Evolutionary conservation across 2,113 vertebrate species (phyloP), one percentile per base, ranked within the genome.

Genomic region (Pyrgilauda ruficollis): DNA sequence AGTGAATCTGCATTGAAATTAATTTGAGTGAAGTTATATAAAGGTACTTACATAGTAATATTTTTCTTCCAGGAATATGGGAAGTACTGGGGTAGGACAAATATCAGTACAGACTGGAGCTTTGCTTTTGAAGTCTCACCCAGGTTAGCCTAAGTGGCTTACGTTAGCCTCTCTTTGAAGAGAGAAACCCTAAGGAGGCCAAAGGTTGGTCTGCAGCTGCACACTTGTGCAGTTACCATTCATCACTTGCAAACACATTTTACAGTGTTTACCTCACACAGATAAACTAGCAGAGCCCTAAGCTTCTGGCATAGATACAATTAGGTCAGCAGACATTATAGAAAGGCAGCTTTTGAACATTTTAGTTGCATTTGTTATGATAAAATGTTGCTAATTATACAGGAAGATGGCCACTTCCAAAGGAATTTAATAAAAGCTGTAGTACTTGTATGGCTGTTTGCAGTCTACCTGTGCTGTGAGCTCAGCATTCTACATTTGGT

Each of bases 101-200:
- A 11, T 41, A 39, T 2, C 1, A 0, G 26, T 43, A 31, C 4
- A 39, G 61, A n/a, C 7, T 35, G 30, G 33, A 74, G 16, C 10
- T 49, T 84, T 67, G 13, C 20, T 62, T 81, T 75, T 56, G 11
- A 62, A n/a, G 15, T 50, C 14, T 66, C 13, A 55, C 11, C 11
- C 24, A 27, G 5, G 12, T 52, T 80, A 68, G 9, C 19, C 15
- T 52, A 52, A 56, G 27, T 30, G 9, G 15, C 13, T 83, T 66
- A 23, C 8, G 18, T 28, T 79, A 72, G 46, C 21, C 11, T 22
- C 10, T 11, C 39, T 86, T 66, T 43, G 10, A 86, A 80, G 26
- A 62, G 3, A 43, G n/a, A 85, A 85, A 37, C 15, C 13, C 9
- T 26, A 70, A 58, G 3, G 26, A 61, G 19, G 9, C 15, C 44